phyloP scores from a whole-genome alignment of 2,888 invertebrate species.

The Philonicus albiceps region DNA sequence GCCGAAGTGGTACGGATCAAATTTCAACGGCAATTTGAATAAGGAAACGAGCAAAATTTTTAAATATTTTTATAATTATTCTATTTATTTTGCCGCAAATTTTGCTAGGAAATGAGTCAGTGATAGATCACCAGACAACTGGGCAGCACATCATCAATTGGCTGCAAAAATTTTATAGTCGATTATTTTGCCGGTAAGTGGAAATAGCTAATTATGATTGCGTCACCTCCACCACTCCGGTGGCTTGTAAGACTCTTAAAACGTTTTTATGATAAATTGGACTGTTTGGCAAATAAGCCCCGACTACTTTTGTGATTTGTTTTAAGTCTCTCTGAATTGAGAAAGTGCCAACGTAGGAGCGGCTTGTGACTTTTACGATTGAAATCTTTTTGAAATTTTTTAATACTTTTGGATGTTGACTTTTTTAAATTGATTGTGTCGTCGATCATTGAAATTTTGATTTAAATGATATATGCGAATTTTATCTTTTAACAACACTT shows the following conservation, averaged over 20 bases:
- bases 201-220: conserved; percentile 14
- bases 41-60: background rate
- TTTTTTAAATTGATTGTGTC: background rate
- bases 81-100: background rate
- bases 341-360: background rate
- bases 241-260: background rate
- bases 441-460: too few species aligned
- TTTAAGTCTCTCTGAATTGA: background rate
- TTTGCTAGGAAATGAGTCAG: background rate
- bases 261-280: conserved; percentile 2
- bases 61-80: background rate
- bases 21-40: background rate
- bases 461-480: too few species aligned
- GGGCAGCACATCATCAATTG: background rate
- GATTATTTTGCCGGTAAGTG: conserved; percentile 35
- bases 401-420: background rate
- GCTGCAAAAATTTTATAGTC: background rate
- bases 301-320: background rate
- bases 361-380: background rate
- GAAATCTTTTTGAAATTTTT: background rate
- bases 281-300: background rate
- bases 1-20: background rate
- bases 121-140: background rate
- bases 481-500: too few species aligned
- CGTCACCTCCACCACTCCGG: conserved; percentile 14